phyloP scores from a whole-genome alignment of 2,888 invertebrate genomes.

The Pammene fasciana region DNA sequence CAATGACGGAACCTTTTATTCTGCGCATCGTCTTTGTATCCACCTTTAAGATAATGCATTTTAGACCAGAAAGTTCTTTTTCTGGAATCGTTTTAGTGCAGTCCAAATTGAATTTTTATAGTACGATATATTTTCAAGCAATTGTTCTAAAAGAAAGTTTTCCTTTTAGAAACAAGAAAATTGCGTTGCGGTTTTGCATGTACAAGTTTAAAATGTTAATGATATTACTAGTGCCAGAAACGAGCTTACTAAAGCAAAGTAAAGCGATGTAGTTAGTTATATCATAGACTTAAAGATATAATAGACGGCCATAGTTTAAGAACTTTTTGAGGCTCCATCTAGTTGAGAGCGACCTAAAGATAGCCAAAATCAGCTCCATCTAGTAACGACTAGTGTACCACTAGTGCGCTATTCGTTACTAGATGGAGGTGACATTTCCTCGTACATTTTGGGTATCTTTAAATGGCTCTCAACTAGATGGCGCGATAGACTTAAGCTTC shows the following conservation, averaged over 20 bases:
- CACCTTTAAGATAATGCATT: slow-evolving; percentile 25
- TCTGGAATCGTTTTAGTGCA: slow-evolving; percentile 34
- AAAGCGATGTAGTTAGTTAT: too few species aligned
- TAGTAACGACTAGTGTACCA: too few species aligned
- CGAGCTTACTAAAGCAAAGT: neutral
- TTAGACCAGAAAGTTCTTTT: slow-evolving; percentile 18
- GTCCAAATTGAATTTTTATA: slow-evolving; percentile 38
- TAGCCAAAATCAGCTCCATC: too few species aligned
- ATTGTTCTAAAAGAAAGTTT: slow-evolving; percentile 32
- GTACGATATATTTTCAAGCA: slow-evolving; percentile 18
- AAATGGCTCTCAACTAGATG: too few species aligned
- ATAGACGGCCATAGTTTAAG: too few species aligned
- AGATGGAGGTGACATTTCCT: too few species aligned
- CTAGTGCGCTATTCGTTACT: too few species aligned
- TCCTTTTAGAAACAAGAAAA: slow-evolving; percentile 27
- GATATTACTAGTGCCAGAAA: slow-evolving; percentile 13
- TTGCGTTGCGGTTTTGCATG: slow-evolving; percentile 20
- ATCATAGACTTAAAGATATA: too few species aligned
- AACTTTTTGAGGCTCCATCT: too few species aligned
- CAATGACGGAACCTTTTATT: slow-evolving; percentile 10
- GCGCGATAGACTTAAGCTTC: too few species aligned
- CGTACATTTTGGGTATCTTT: too few species aligned
- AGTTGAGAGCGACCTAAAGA: too few species aligned
- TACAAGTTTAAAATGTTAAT: slow-evolving; percentile 30
- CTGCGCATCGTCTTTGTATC: slow-evolving; percentile 2